These are phyloP conservation scores for Agrotis clavis DNA, from an alignment of 2,888 invertebrate species.

Conservation along the genomic window DNA sequence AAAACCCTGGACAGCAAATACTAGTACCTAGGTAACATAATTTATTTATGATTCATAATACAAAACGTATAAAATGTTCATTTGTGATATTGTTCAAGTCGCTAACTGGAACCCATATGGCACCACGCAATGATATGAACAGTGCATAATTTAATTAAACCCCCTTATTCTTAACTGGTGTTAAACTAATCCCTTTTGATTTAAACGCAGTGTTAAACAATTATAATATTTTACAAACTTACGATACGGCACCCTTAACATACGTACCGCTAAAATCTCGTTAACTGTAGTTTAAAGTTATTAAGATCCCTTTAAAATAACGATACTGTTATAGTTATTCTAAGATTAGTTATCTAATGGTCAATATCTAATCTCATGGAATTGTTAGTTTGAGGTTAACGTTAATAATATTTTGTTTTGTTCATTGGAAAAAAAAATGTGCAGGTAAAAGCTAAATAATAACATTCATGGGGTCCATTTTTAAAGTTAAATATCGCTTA, in stretches of 20 bases:
- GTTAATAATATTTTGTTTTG: no score
- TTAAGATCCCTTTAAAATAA: constrained; percentile 52
- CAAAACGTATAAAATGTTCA: no score
- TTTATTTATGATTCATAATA: no score
- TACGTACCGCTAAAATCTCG: constrained; percentile 33
- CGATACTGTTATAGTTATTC: constrained; percentile 39
- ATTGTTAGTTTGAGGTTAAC: neutral
- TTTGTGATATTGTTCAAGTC: no score
- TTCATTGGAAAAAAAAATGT: no score
- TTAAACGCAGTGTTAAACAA: constrained; percentile 10
- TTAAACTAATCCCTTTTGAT: constrained; percentile 21
- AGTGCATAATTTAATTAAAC: neutral
- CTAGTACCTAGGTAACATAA: no score
- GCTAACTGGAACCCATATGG: no score
- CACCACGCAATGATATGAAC: no score
- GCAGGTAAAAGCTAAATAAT: no score
- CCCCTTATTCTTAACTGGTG: constrained; percentile 11
- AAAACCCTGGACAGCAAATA: no score
- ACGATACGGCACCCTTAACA: constrained; percentile 26
- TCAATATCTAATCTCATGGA: constrained; percentile 2
- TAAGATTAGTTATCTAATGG: constrained; percentile 29
- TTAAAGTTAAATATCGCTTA: no score
- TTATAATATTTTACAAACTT: constrained; percentile 45
- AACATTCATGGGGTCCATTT: no score
- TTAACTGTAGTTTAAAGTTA: constrained; percentile 46